A percentile compares a stretch with the other conserved stretches of the same genome.
Evolutionary conservation across 2,113 vertebrate genomes (phyloP).

Genomic region (Hystrix brachyura): DNA sequence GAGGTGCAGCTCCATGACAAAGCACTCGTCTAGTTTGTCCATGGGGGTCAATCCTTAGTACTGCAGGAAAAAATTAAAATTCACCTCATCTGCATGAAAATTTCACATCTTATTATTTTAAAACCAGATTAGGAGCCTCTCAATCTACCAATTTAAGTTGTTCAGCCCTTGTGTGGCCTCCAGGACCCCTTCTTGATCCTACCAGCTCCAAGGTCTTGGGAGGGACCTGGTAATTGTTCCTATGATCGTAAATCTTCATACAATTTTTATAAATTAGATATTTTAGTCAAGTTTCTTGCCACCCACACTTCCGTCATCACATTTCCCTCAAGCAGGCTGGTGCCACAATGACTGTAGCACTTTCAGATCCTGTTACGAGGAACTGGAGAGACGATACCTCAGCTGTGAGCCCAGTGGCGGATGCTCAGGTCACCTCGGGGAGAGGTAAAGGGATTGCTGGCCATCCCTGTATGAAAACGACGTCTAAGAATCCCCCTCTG

Average conservation of each 20-base stretch:
- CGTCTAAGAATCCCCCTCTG: neutral
- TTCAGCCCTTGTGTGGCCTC: neutral
- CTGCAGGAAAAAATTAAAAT: neutral
- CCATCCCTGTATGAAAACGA: too few relatives aligned
- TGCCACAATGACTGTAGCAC: neutral
- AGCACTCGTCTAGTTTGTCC: neutral
- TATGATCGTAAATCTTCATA: neutral
- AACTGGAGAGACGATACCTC: neutral
- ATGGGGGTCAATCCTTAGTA: neutral
- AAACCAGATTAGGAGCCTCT: neutral
- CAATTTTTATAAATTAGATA: conserved; percentile 51
- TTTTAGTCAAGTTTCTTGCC: conserved; percentile 3
- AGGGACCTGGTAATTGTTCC: neutral
- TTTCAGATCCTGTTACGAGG: neutral
- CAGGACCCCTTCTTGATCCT: neutral
- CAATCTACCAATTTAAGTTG: neutral
- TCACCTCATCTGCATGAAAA: neutral
- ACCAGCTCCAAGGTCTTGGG: neutral
- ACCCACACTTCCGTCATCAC: conserved; percentile 8
- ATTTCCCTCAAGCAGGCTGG: neutral
- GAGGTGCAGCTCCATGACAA: neutral
- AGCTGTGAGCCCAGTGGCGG: neutral
- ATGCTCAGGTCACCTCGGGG: neutral
- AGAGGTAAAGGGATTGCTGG: neutral
- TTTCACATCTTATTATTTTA: neutral